Evolutionary conservation across 2,797 vertebrate genomes (phyloP).

Genomic region (Merluccius polli): DNA sequence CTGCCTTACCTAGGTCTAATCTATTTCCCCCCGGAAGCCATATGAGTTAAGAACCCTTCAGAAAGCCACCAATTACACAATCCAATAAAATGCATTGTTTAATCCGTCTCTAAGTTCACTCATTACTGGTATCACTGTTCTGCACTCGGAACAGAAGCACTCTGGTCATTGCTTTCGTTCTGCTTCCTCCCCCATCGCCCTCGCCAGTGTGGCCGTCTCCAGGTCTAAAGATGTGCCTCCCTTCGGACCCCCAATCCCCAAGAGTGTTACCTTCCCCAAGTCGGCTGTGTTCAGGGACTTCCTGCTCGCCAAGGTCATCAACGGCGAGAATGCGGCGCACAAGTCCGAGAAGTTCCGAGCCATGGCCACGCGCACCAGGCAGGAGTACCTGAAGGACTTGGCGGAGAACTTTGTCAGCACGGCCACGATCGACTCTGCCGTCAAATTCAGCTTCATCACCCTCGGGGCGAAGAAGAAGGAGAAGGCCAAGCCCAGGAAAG

Average conservation of each 20-base stretch:
- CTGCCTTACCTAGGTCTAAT: constrained; percentile 23
- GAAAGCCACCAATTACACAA: constrained; percentile 35
- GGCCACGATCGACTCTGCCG: constrained; percentile 86
- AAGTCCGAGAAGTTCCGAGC: constrained; percentile 97
- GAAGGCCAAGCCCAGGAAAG: constrained; percentile 85
- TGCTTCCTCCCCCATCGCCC: constrained; percentile 18
- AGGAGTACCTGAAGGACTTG: constrained; percentile 95
- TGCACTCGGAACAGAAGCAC: background rate
- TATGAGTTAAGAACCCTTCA: constrained; percentile 39
- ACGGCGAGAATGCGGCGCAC: constrained; percentile 95
- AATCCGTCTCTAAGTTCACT: constrained; percentile 12
- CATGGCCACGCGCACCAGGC: constrained; percentile 94
- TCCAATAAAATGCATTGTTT: constrained; percentile 19
- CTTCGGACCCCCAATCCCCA: constrained; percentile 95
- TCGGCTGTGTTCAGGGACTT: constrained; percentile 99
- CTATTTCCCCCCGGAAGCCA: constrained; percentile 33
- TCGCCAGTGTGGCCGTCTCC: constrained; percentile 87
- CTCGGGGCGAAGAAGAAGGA: constrained; percentile 96
- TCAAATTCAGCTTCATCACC: constrained; percentile 97
- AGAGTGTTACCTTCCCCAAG: constrained; percentile 96
- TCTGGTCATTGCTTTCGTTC: background rate
- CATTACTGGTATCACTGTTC: constrained; percentile 7
- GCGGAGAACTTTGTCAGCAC: constrained; percentile 96
- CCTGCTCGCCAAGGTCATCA: constrained; percentile 97
- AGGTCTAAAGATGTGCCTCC: constrained; percentile 96